These are phyloP conservation scores for Ectropis grisescens DNA, from an alignment of 1,140 invertebrate species.

Conservation along the genomic window DNA sequence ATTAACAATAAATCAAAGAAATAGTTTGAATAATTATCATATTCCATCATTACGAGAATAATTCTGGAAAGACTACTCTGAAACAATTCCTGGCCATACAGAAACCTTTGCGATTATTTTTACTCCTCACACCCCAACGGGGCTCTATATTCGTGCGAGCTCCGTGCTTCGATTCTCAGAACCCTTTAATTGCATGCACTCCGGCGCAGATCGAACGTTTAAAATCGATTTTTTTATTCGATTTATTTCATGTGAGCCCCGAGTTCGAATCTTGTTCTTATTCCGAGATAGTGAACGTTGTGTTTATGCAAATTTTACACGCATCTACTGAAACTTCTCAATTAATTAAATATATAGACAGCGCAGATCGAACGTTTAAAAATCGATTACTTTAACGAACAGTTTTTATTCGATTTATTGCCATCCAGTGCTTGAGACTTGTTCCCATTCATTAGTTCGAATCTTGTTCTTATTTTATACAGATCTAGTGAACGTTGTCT, in stretches of 20 bases:
- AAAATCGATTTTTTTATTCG: constrained; percentile 67
- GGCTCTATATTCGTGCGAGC: constrained; percentile 35
- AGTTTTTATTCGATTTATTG: too few relatives aligned
- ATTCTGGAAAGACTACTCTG: too few relatives aligned
- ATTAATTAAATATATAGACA: constrained; percentile 55
- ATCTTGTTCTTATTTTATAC: too few relatives aligned
- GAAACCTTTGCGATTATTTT: too few relatives aligned
- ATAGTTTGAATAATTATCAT: too few relatives aligned
- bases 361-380: constrained; percentile 16
- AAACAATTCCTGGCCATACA: too few relatives aligned
- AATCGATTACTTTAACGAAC: constrained; percentile 5
- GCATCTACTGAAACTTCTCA: constrained; percentile 62
- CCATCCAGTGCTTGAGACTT: too few relatives aligned
- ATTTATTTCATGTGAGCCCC: constrained; percentile 54
- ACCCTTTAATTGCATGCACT: constrained; percentile 65
- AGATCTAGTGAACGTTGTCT: too few relatives aligned
- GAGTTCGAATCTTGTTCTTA: constrained; percentile 47
- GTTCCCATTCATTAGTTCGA: too few relatives aligned
- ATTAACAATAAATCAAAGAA: too few relatives aligned
- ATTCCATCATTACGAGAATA: too few relatives aligned
- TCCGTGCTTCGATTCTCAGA: constrained; percentile 44
- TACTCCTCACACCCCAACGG: constrained; percentile 12
- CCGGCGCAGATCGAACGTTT: constrained; percentile 58
- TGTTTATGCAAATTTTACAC: constrained; percentile 68
- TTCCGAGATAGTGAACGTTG: constrained; percentile 53